Base-by-base conservation (phyloP, 2,797 vertebrate species). In the Capromys pilorides region DNA sequence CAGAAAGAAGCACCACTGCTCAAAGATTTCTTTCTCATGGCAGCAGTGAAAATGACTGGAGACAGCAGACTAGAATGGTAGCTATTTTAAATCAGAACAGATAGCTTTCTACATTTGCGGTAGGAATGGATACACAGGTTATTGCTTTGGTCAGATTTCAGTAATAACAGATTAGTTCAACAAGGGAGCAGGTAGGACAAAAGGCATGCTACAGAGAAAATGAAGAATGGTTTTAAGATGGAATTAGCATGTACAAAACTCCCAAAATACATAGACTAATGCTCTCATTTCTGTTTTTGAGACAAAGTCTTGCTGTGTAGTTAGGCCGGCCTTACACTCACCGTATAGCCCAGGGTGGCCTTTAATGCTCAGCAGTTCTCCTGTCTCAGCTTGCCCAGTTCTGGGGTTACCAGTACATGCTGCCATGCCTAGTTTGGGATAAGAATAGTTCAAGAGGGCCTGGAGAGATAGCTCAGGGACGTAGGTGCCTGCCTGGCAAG, bases 141-240 rank as follows among this genome's bases (percentile, higher is more conserved):
- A 85, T 11, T 69, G 39, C 57, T 79, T n/a, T 49, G 26, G 39
- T 0, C 28, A 92, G 6, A 79, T 96, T 92, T 95, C 54, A 95
- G 87, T 39, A 75, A 77, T 62, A 11, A 24, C 59, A 57, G 4
- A 62, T 86, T 93, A 79, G 41, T 90, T 86, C 1, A 94, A 87
- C 64, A 95, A 81, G 41, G 24, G 13, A 39, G 7, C 31, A 90
- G 78, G 36, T 85, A 91, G 41, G 21, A 7, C 4, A 93, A 26
- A 83, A 82, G 93, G 39, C 18, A 69, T 16, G 73, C 87, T 73
- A 91, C n/a, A 93, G 75, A 94, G 41, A 96, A 96, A 57, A 67
- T 89, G 9, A 62, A 22, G 28, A 71, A 22, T 69, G 49, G 1
- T 95, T 93, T 79, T 61, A 61, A 59, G 57, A 33, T 79, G 19